Conservation (phyloP, 2,888 invertebrate species). For the Drosophila meridiana region DNA sequence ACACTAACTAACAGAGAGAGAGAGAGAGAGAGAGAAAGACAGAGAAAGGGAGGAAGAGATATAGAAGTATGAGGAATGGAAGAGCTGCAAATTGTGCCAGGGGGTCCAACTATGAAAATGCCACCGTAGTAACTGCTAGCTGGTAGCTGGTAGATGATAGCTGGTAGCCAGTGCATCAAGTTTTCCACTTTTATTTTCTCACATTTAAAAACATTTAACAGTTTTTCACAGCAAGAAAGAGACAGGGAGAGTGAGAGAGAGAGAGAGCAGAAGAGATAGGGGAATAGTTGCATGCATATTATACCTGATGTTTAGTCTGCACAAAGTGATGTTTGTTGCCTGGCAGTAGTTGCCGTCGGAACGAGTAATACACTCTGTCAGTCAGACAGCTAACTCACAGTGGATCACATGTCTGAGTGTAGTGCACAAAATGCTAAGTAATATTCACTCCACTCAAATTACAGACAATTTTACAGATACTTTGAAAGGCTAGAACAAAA, state of each 20-base stretch:
- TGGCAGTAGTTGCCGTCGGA: constrained; percentile 8
- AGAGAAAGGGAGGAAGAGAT: neutral
- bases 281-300: constrained; percentile 22
- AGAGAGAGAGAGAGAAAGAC: neutral
- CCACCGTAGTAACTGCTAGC: constrained; percentile 16
- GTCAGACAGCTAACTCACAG: constrained; percentile 16
- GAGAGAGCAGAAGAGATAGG: neutral
- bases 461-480: too few relatives aligned
- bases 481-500: neutral
- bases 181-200: constrained; percentile 54
- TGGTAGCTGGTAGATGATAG: constrained; percentile 11
- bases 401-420: neutral
- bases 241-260: neutral
- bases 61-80: neutral
- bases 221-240: constrained; percentile 18
- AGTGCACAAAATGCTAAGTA: neutral
- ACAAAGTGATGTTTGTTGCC: constrained; percentile 29
- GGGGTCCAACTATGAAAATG: constrained; percentile 45
- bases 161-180: constrained; percentile 39
- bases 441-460: neutral
- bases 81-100: constrained; percentile 42
- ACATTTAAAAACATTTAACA: constrained; percentile 49
- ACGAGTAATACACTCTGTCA: neutral
- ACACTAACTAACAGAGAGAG: neutral
- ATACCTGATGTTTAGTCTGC: constrained; percentile 33